Base-by-base conservation (phyloP, 2,888 invertebrate genomes). In the Orthonychiurus folsomi region DNA sequence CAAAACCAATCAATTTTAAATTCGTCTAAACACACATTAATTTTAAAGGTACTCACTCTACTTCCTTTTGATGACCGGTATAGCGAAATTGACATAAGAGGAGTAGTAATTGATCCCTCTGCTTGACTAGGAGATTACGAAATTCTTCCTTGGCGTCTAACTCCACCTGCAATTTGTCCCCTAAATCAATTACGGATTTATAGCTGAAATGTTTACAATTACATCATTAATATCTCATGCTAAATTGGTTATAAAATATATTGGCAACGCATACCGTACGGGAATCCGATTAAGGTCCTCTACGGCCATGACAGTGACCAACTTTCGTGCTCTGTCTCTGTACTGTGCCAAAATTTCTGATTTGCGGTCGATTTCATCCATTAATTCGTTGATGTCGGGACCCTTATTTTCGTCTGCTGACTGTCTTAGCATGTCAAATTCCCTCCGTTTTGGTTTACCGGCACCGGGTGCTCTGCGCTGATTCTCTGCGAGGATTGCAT, bases 301-400 rank as follows among this genome's bases (percentile, higher is more conserved):
- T 53, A 72, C 70, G 60, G 68, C 63, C 72, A 72, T 72, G 0
- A 66, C 66, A 53, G 70, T 69, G 1, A 72, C 70, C 0, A 72
- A 61, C 47, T 65, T 58, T 12, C 69, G 27, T 0, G 72, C 68
- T 53, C 69, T 63, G 2, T 59, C 68, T 23, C 69, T 67, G 28
- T 63, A 70, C 24, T 67, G 63, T 54, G 70, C 72, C 9, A 70
- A 65, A 59, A n/a, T n/a, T n/a, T n/a, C n/a, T n/a, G n/a, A n/a
- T n/a, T n/a, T n/a, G n/a, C n/a, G n/a, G n/a, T n/a, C n/a, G n/a
- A n/a, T n/a, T n/a, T n/a, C n/a, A n/a, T n/a, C n/a, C n/a, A n/a
- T n/a, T n/a, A n/a, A n/a, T n/a, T n/a, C n/a, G n/a, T n/a, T n/a
- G n/a, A n/a, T n/a, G n/a, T n/a, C n/a, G n/a, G n/a, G n/a, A n/a